Evolutionary conservation across 1,140 invertebrate genomes (phyloP), one percentile per base, ranked within the genome.

Genomic region (Cardiocondyla obscurior): DNA sequence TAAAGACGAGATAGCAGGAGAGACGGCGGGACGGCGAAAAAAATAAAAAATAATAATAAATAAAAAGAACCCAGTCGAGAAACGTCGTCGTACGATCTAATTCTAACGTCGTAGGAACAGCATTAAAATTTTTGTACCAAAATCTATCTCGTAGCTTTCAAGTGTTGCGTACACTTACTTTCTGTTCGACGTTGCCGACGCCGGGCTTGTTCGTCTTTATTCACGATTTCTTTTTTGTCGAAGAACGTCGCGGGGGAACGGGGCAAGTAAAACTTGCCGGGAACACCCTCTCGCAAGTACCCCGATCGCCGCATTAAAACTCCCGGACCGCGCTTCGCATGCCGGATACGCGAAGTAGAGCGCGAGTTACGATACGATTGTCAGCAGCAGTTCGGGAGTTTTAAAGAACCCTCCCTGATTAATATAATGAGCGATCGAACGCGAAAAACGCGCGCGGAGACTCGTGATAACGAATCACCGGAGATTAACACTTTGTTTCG

Each of bases 101-200:
- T 85, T 88, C 73, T 88, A 88, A 88, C 79, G 72, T 87, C 73
- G 82, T 92, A 88, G 84, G 84, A 88, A 51, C 91, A 93, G 90
- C 90, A 93, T 94, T 94, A 22, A 85, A 92, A 94, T 93, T 94
- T 94, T 94, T 94, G 93, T 94, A 93, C 93, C 89, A 90, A 91
- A 92, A 91, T 90, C 88, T 93, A 91, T 94, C 57, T 36, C 91
- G 92, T 93, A 93, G 93, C 88, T 77, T 83, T 92, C 91, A 90
- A 92, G 88, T 89, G 88, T 89, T 89, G 89, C 88, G 85, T 62
- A 85, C 53, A 86, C 72, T 81, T 88, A 19, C n/a, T 39, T 87
- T 87, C 44, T 76, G 81, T 87, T 87, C 64, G 74, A 87, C 72
- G 44, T 74, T 57, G 85, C 70, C 84, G 67, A 49, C 85, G 72